Evolutionary conservation across 2,113 vertebrate species (phyloP), one percentile per base, ranked within the genome.

Genomic region (Poicephalus meyeri): DNA sequence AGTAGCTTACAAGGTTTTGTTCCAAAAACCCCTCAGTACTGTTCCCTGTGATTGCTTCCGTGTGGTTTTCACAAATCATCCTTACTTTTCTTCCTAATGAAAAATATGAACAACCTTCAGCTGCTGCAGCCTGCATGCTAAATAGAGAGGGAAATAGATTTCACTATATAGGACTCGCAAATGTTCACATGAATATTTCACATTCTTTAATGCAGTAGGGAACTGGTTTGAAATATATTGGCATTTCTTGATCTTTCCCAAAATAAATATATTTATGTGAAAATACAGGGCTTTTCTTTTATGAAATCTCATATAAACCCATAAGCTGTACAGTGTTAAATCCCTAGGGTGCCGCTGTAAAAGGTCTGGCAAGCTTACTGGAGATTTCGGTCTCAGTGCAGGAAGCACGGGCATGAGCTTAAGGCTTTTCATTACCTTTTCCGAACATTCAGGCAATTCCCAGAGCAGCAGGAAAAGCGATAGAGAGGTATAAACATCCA

Each of bases 181-280:
- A 93, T 46, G 41, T 91, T 87, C 89, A 41, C 64, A 82, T 80
- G 33, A 95, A 64, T 96, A 95, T 95, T 97, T 97, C 78, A 89
- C 87, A 53, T 92, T 92, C 74, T 80, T 91, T 92, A 89, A 56
- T 63, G 63, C 88, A 60, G 46, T 18, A 68, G 47, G 77, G 85
- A 89, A 61, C 55, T 78, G 6, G 16, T 88, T 91, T 94, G 80
- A 96, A 95, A 91, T 96, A 86, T 39, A 68, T 74, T 82, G 66
- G 39, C 39, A 70, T 70, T 95, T 92, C 83, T 74, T 90, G 70
- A 79, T 82, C 87, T 85, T 92, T 89, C 49, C 70, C 55, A 80
- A 91, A 94, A 68, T 81, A 89, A 88, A 86, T 63, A 87, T 84
- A 91, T 96, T 96, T 93, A 78, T 82, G 49, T 79, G 86, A 95